These are phyloP conservation scores for Pachyrhynchus sulphureomaculatus DNA, from an alignment of 1,140 invertebrate species.

Conservation along the genomic window DNA sequence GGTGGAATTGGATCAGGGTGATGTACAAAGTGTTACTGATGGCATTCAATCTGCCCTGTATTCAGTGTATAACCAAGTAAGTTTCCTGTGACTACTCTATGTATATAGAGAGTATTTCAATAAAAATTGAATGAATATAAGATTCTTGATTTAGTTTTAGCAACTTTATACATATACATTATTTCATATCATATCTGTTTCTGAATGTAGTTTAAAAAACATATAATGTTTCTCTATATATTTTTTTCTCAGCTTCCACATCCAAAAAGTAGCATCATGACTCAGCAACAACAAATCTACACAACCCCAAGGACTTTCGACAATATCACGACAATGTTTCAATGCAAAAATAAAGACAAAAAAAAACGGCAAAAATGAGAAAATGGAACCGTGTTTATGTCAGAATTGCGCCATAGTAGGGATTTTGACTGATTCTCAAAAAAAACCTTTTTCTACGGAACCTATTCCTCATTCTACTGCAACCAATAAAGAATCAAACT, in stretches of 20 bases:
- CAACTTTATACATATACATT: no score
- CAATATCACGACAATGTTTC: conserved; percentile 30
- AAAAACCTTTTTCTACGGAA: conserved; percentile 35
- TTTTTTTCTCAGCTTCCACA: no score
- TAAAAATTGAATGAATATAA: no score
- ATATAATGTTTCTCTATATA: no score
- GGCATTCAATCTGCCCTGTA: conserved; percentile 11
- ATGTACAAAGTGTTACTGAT: conserved; percentile 3
- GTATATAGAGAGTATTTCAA: no score
- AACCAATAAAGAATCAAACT: conserved; percentile 1
- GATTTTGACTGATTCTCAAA: conserved; percentile 38
- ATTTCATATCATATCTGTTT: no score
- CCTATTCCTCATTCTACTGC: conserved; percentile 21
- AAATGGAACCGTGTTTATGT: conserved; percentile 37
- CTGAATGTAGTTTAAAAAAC: no score
- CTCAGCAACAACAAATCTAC: conserved; percentile 35
- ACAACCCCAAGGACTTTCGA: conserved; percentile 30
- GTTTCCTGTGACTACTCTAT: neutral
- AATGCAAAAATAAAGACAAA: conserved; percentile 29
- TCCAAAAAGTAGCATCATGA: neutral
- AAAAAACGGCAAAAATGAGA: conserved; percentile 20
- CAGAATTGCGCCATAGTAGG: conserved; percentile 40
- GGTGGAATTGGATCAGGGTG: conserved; percentile 1
- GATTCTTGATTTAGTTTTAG: no score
- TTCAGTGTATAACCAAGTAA: conserved; percentile 12